Evolutionary conservation across 2,888 invertebrate species (phyloP), one percentile per base, ranked within the genome.

Genomic region (Chrysodeixis includens): DNA sequence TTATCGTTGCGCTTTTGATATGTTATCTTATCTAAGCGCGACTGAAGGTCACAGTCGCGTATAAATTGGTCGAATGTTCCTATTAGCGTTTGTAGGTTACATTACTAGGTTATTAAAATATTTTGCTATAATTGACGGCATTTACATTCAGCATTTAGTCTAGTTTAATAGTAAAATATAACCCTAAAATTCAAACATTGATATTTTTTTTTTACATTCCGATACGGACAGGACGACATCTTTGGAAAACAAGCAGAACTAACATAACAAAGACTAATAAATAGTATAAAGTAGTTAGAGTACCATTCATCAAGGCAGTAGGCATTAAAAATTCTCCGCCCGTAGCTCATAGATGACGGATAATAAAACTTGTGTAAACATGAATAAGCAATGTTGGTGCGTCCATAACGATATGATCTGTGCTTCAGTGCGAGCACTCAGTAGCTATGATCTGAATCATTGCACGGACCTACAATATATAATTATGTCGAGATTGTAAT

Each of bases 331-430:
- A 80, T 80, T 77, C 82, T 46, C 9, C 49, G 59, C 63, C 65
- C 77, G 72, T 66, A 67, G 18, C 69, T 71, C 30, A 58, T 30
- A 58, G 69, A 66, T 71, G 73, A 58, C 67, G 65, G 52, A 81
- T 69, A 71, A 78, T 81, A 81, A 68, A 73, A 72, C 62, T 61
- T 72, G 62, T 71, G 73, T 68, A 30, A 53, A 67, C 70, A 75
- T 74, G 74, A 80, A 82, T 72, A 80, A 72, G 70, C 57, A 70
- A 70, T 75, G 59, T 40, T 40, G n/a, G 40, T 53, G 56, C 52
- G 52, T 69, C 60, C 56, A 30, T 12, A 30, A 30, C 22, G 76
- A 79, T 79, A 74, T 72, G 44, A 79, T 79, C 74, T 65, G 62
- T 52, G 54, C 55, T 44, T 26, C 49, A 32, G 10, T 30, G 9